Conservation (phyloP, 2,113 vertebrate species). For the Kobus ellipsiprymnus region DNA sequence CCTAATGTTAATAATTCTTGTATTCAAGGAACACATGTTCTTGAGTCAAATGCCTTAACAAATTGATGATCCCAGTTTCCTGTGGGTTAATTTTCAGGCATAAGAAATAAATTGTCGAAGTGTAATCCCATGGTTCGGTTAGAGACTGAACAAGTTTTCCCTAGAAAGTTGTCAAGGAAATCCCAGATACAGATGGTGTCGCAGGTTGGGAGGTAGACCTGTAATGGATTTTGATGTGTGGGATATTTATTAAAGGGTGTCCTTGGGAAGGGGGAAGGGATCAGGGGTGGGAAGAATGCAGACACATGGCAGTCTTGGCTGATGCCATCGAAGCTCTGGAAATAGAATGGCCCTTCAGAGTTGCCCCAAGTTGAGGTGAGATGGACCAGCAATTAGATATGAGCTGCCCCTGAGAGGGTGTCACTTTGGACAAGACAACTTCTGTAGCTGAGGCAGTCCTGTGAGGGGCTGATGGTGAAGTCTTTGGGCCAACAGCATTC, state of each 20-base stretch:
- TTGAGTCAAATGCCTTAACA: neutral
- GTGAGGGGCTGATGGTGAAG: neutral
- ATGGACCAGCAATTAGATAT: neutral
- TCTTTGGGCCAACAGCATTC: neutral
- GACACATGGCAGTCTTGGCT: neutral
- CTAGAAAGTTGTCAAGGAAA: neutral
- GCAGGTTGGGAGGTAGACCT: neutral
- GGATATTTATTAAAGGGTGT: neutral
- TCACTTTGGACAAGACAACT: neutral
- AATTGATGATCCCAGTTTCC: neutral
- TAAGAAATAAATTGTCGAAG: slow-evolving; percentile 12
- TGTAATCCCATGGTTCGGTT: neutral
- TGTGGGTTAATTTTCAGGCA: slow-evolving; percentile 28
- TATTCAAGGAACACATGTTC: neutral
- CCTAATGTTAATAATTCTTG: neutral
- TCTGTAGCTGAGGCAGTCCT: neutral
- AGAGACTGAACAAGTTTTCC: neutral
- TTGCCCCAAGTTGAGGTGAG: neutral
- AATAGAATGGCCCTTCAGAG: neutral
- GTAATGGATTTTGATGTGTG: no score
- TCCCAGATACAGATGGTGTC: neutral
- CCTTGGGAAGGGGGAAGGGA: neutral
- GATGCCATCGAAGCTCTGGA: neutral
- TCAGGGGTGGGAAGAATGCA: neutral
- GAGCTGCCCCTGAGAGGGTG: neutral